phyloP scores from a whole-genome alignment of 2,113 vertebrate species.

The Coreoperca whiteheadi region DNA sequence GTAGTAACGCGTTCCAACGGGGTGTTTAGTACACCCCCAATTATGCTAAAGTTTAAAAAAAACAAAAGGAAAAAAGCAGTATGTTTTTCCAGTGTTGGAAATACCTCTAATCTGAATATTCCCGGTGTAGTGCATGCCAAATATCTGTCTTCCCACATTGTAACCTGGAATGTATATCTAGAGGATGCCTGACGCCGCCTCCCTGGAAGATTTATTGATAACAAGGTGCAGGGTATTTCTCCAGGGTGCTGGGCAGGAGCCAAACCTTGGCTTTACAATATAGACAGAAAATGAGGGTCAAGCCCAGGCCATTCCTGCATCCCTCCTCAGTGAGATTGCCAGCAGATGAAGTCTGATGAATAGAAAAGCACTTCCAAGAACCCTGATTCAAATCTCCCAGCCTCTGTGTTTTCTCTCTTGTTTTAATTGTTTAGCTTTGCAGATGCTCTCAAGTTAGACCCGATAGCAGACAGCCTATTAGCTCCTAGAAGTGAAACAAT shows the following conservation, averaged over 20 bases:
- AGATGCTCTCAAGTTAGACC: conserved; percentile 21
- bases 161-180: conserved; percentile 4
- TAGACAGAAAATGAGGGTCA: conserved; percentile 59
- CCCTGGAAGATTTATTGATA: conserved; percentile 44
- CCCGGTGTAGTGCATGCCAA: background rate
- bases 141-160: conserved; percentile 2
- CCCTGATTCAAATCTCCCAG: conserved; percentile 39
- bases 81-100: background rate
- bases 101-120: background rate
- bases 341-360: conserved; percentile 50
- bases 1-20: background rate
- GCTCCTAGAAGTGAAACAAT: conserved; percentile 8
- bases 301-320: conserved; percentile 19
- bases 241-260: conserved; percentile 38
- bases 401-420: conserved; percentile 18
- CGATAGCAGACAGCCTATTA: background rate
- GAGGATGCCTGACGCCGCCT: conserved; percentile 17
- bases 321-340: conserved; percentile 37
- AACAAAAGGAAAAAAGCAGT: background rate
- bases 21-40: background rate
- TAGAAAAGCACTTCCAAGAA: conserved; percentile 46
- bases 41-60: background rate
- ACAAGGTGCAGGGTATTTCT: conserved; percentile 50
- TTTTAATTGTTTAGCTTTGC: conserved; percentile 43
- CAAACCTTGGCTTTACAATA: conserved; percentile 33